Evolutionary conservation across 2,888 invertebrate genomes (phyloP), one percentile per base, ranked within the genome.

Genomic region (Ornithoptera alexandrae): DNA sequence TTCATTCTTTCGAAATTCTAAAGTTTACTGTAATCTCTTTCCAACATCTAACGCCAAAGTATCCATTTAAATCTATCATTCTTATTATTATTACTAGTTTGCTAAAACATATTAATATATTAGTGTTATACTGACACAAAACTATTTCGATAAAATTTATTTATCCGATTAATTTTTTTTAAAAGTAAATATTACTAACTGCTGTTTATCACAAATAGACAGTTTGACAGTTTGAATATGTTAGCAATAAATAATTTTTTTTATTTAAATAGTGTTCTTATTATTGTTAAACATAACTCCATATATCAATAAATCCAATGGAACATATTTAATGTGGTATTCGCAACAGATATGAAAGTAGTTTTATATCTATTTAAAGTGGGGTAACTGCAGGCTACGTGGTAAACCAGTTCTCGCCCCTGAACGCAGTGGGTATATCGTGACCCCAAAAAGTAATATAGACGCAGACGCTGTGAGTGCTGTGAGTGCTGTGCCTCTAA

Each of bases 331-430:
- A 12, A 46, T 53, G n/a, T 50, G 66, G 59, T 50, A 61, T 60
- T 59, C 50, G 59, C 61, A 22, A 39, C 50, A 30, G 58, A 58
- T 57, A 72, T 72, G 74, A 77, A 75, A 76, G 76, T 74, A 73
- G 72, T 70, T 71, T 68, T 72, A 71, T 74, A 68, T 72, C 65
- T 71, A 66, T 74, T 74, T 74, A 67, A 70, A 75, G 69, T 72
- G 69, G 70, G 68, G 73, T 72, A 71, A 50, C 59, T 59, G 50
- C 66, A 57, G 63, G 70, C 63, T 70, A 74, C 69, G 50, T 53
- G 24, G 50, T 66, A 72, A 74, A 78, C 75, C 76, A 76, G 75
- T 72, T 74, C 46, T 68, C 69, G 74, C 73, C 75, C 74, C 76
- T 76, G 72, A 76, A 73, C 72, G 70, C 58, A 69, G 72, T 73